Evolutionary conservation across 2,797 vertebrate genomes (phyloP).

Genomic region (Rhinatrema bivittatum): DNA sequence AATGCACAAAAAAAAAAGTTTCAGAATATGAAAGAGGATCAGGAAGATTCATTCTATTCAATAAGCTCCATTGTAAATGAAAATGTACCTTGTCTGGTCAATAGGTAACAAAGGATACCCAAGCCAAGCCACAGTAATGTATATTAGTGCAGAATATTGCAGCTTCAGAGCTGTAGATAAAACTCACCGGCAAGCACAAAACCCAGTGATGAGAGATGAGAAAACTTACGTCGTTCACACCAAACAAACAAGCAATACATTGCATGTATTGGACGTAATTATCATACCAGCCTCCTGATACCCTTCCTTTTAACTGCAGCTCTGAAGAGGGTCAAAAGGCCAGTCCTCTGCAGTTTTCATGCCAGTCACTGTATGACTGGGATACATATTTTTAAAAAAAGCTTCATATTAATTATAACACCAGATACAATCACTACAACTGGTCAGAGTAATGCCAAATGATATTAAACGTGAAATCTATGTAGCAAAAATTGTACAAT

Average conservation of each 20-base stretch:
- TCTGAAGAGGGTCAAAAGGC: too few relatives aligned
- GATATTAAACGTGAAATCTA: too few relatives aligned
- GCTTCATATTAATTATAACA: too few relatives aligned
- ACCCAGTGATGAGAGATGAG: not conserved
- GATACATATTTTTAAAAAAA: too few relatives aligned
- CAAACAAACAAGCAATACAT: not conserved
- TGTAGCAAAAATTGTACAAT: too few relatives aligned
- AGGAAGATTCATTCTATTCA: rapidly evolving
- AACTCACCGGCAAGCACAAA: not conserved
- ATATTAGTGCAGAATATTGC: constrained; percentile 1
- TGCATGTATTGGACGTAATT: not conserved
- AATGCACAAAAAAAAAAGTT: constrained; percentile 9
- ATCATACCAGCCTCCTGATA: too few relatives aligned
- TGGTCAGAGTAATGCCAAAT: too few relatives aligned
- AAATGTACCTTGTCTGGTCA: constrained; percentile 16
- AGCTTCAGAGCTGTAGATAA: not conserved
- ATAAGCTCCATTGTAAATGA: not conserved
- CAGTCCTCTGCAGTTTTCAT: too few relatives aligned
- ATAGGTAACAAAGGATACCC: constrained; percentile 10
- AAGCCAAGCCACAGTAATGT: constrained; percentile 1
- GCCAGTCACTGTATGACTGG: too few relatives aligned
- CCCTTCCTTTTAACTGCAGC: too few relatives aligned
- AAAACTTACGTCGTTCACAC: not conserved
- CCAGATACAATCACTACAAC: too few relatives aligned
- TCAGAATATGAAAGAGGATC: constrained; percentile 4